phyloP scores from a whole-genome alignment of 2,888 invertebrate species.

The Leptopilina drosophilae region DNA sequence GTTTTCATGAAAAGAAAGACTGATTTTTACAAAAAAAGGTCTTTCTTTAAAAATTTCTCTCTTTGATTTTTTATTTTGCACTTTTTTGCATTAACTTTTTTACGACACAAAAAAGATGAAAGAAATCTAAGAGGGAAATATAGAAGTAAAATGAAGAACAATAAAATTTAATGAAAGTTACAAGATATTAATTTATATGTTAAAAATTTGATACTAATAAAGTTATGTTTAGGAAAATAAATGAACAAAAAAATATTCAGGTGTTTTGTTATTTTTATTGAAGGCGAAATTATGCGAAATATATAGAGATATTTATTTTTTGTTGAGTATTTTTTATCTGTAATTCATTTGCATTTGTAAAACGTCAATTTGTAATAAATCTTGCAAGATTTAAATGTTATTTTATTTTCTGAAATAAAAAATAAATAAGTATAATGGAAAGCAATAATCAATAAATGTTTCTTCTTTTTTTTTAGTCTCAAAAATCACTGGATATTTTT shows the following conservation, averaged over 20 bases:
- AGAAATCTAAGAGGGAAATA: slow-evolving; percentile 28
- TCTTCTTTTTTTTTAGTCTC: background rate
- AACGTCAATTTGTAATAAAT: slow-evolving; percentile 15
- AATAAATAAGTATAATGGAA: background rate
- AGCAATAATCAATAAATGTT: background rate
- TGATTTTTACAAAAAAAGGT: background rate
- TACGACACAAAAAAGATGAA: background rate
- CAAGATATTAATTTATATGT: no score
- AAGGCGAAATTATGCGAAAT: slow-evolving; percentile 26
- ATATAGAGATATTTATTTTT: background rate
- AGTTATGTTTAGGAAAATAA: background rate
- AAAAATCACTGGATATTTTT: background rate
- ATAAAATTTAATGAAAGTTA: background rate
- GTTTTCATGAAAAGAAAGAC: background rate
- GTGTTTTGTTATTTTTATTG: slow-evolving; percentile 14
- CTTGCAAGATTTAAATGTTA: background rate
- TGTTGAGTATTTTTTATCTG: slow-evolving; percentile 17
- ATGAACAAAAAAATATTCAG: background rate
- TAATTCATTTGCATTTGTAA: slow-evolving; percentile 23
- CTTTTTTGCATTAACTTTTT: slow-evolving; percentile 18
- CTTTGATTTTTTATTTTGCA: slow-evolving; percentile 1
- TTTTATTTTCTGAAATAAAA: background rate
- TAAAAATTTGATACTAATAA: background rate
- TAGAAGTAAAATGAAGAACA: background rate
- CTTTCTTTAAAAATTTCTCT: background rate